Conservation (phyloP, 2,888 invertebrate genomes). For the Agrotis ipsilon region DNA sequence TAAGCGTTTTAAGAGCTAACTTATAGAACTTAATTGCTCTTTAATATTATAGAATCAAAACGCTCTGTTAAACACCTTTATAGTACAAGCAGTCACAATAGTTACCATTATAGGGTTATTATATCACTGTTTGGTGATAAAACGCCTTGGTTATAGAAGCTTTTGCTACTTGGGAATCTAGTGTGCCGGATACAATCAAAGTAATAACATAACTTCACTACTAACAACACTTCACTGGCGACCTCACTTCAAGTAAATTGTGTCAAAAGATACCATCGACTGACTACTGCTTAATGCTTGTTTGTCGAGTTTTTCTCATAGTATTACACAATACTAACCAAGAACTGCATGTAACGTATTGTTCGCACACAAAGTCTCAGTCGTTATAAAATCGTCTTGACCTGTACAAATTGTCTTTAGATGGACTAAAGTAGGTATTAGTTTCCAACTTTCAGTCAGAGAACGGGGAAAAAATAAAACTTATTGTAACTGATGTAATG, state of each 20-base stretch:
- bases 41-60: no score
- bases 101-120: no score
- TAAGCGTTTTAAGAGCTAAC: no score
- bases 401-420: constrained; percentile 36
- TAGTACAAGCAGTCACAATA: no score
- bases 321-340: constrained; percentile 49
- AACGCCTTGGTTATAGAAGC: no score
- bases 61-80: no score
- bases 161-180: no score
- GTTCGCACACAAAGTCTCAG: constrained; percentile 55
- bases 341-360: constrained; percentile 44
- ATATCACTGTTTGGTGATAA: no score
- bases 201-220: no score
- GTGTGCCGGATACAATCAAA: no score
- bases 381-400: constrained; percentile 34
- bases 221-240: no score
- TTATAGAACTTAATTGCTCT: no score
- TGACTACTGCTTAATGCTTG: constrained; percentile 28
- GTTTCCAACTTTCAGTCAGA: not conserved
- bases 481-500: not conserved
- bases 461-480: constrained; percentile 2
- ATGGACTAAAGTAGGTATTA: constrained; percentile 19
- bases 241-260: constrained; percentile 25
- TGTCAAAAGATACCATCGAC: constrained; percentile 41
- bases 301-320: constrained; percentile 54